phyloP scores from a whole-genome alignment of 2,113 vertebrate species.

The Thryonomys swinderianus region DNA sequence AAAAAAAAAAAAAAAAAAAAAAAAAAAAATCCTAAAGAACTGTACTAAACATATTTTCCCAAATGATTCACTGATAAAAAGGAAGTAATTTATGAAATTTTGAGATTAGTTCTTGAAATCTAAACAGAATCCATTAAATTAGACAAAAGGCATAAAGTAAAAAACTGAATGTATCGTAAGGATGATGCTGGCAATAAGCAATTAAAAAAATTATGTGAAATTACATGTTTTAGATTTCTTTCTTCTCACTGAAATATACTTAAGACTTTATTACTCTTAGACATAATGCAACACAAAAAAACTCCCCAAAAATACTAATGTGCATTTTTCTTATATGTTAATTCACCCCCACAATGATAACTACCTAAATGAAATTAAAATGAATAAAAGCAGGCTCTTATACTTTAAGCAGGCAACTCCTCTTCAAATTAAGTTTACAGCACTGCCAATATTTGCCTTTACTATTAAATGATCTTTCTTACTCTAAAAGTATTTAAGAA shows the following conservation, averaged over 20 bases:
- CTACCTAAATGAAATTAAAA: conserved; percentile 59
- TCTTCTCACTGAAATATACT: conserved; percentile 59
- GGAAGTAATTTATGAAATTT: conserved; percentile 46
- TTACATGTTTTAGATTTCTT: conserved; percentile 23
- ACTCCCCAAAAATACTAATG: conserved; percentile 30
- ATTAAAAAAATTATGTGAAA: not conserved
- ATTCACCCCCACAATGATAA: conserved; percentile 51
- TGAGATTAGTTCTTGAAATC: conserved; percentile 37
- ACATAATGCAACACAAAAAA: conserved; percentile 68
- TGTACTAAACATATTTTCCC: not conserved
- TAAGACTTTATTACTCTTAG: not conserved
- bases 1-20: too few relatives aligned
- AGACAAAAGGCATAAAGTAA: conserved; percentile 51
- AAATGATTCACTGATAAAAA: conserved; percentile 45
- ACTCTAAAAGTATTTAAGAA: not conserved
- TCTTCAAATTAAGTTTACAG: conserved; percentile 44
- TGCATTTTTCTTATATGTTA: conserved; percentile 39
- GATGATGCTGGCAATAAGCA: conserved; percentile 2
- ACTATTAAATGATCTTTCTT: not conserved
- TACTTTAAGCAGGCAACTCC: conserved; percentile 6
- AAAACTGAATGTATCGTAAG: conserved; percentile 44
- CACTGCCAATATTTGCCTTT: not conserved
- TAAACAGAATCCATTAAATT: conserved; percentile 56
- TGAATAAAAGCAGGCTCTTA: conserved; percentile 35
- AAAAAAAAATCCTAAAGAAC: too few relatives aligned